phyloP scores from a whole-genome alignment of 2,888 invertebrate species.

The Chirona hameri region DNA sequence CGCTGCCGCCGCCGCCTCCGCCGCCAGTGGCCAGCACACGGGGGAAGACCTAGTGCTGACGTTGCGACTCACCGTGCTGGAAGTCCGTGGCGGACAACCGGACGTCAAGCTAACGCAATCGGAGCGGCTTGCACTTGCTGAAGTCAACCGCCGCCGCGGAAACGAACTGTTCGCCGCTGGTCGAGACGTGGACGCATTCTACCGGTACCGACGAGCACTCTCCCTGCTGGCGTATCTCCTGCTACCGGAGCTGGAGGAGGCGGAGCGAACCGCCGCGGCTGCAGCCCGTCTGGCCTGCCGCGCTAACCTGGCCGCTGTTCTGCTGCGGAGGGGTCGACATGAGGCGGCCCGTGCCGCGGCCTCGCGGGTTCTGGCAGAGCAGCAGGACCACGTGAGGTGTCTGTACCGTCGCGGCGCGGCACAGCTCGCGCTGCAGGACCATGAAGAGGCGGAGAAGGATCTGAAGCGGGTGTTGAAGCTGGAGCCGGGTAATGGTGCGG shows the following conservation, averaged over 20 bases:
- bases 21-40: too few relatives aligned
- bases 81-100: background rate
- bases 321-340: slow-evolving; percentile 64
- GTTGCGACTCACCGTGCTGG: background rate
- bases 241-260: slow-evolving; percentile 38
- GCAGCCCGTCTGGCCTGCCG: slow-evolving; percentile 58
- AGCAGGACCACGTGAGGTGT: slow-evolving; percentile 52
- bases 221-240: slow-evolving; percentile 61
- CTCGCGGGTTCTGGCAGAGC: slow-evolving; percentile 50
- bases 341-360: slow-evolving; percentile 63
- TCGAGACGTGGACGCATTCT: slow-evolving; percentile 64
- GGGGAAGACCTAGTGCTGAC: background rate
- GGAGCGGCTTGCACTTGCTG: background rate
- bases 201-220: slow-evolving; percentile 66
- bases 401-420: slow-evolving; percentile 54
- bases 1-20: background rate
- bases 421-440: slow-evolving; percentile 44
- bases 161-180: slow-evolving; percentile 62
- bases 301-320: slow-evolving; percentile 78
- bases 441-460: background rate
- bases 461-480: background rate
- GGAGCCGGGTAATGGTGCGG: background rate
- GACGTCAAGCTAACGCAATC: background rate
- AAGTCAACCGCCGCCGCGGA: slow-evolving; percentile 43
- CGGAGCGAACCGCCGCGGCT: slow-evolving; percentile 54